Percentiles rank a stretch among this genome's conserved stretches.
Evolutionary conservation across 2,888 invertebrate species (phyloP).

Genomic region (Apoda limacodes): DNA sequence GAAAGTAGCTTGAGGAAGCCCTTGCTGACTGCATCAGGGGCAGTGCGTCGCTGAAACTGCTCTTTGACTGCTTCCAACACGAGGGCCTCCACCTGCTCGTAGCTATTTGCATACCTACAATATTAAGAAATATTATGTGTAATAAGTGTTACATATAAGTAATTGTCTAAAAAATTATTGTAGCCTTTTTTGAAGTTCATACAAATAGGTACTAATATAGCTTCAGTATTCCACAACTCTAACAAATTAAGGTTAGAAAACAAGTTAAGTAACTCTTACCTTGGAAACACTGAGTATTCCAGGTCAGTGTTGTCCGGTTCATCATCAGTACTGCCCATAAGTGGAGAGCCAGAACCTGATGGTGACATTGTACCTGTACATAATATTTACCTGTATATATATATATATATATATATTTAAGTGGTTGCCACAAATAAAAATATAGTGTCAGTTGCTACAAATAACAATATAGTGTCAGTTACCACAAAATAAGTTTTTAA

Average conservation of each 20-base stretch:
- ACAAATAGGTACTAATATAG: too few relatives aligned
- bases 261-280: conserved; percentile 35
- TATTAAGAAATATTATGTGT: background rate
- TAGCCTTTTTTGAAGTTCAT: too few relatives aligned
- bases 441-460: too few relatives aligned
- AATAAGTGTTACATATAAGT: background rate
- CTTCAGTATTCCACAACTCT: too few relatives aligned
- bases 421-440: too few relatives aligned
- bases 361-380: conserved; percentile 61
- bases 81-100: conserved; percentile 80
- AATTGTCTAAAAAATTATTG: background rate
- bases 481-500: too few relatives aligned
- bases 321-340: conserved; percentile 64
- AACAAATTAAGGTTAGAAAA: too few relatives aligned
- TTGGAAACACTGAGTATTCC: conserved; percentile 57
- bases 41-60: conserved; percentile 85
- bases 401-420: too few relatives aligned
- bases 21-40: conserved; percentile 87
- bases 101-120: conserved; percentile 51
- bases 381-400: too few relatives aligned
- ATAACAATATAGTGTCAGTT: too few relatives aligned
- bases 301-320: conserved; percentile 72
- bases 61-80: conserved; percentile 91
- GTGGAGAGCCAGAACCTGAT: conserved; percentile 61
- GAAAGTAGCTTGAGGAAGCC: conserved; percentile 89